Base-by-base conservation (phyloP, 2,888 invertebrate genomes). In the Zhuqinia jingwanae region DNA sequence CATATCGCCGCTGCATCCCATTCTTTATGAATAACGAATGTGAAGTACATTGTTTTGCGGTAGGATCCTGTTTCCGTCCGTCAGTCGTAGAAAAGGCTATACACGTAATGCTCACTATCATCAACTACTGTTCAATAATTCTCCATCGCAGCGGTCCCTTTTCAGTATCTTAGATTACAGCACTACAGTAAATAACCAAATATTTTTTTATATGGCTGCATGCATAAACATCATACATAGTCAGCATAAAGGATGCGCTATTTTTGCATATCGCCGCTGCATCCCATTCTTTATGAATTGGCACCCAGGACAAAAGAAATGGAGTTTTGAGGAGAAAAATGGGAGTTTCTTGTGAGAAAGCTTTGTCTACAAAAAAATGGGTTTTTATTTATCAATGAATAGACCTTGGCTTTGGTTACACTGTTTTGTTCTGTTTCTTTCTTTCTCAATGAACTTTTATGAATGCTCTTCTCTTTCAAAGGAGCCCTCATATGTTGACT, bases 331-430 rank as follows among this genome's bases (percentile, higher is more conserved):
- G 47, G 20, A 68, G 36, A 83, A 82, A 81, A 84, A 68, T 84
- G 76, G 76, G 56, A 70, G 84, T 70, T 84, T 27, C 78, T 68
- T 75, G 22, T 10, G 42, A 63, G 78, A 11, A 36, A 60, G 73
- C 75, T 56, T 83, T 77, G 75, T 60, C 47, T 45, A n/a, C n/a
- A n/a, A n/a, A 25, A 83, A 76, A 75, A 83, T 75, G 53, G 81
- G 75, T 42, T 83, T 83, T 65, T 77, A 76, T 56, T 76, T 83
- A 76, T 83, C 83, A 76, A 83, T 83, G 83, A 83, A 83, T 70
- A 85, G 85, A 70, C 70, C 58, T 78, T 78, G 85, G 78, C 78
- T 85, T 85, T 78, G 85, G 78, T 85, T 78, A 60, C 85, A 85
- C 56, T 50, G 50, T 63, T 68, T 85, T 85, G 85, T 78, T 85